A percentile compares a stretch with the other conserved stretches of the same genome.
Evolutionary conservation across 2,797 vertebrate species (phyloP).

Genomic region (Myiothlypis coronata): DNA sequence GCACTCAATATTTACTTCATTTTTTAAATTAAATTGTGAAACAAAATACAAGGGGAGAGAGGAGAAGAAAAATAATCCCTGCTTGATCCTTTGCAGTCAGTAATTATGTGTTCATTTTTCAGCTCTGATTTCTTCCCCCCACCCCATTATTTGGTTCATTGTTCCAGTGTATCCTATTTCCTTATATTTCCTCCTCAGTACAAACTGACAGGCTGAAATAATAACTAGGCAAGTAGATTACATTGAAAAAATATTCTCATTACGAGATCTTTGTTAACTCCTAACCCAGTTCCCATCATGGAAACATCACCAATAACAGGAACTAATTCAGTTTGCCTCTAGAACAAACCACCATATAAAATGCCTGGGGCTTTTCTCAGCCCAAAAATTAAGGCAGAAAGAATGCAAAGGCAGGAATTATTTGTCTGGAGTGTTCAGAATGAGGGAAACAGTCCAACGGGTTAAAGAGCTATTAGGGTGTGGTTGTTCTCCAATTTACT

Average conservation of each 20-base stretch:
- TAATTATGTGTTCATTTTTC: neutral
- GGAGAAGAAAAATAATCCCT: neutral
- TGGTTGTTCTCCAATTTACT: neutral
- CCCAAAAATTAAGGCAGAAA: neutral
- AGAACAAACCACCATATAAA: neutral
- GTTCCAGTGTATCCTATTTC: neutral
- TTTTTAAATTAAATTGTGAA: neutral
- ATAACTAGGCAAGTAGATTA: neutral
- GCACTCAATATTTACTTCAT: neutral
- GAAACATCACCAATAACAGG: neutral
- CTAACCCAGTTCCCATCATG: neutral
- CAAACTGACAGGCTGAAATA: slow-evolving; percentile 1
- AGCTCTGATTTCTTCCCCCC: neutral
- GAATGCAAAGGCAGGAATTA: neutral
- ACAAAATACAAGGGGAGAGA: neutral
- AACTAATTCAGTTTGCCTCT: neutral
- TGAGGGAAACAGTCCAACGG: neutral
- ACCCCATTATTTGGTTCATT: neutral
- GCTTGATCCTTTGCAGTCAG: neutral
- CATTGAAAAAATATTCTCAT: neutral
- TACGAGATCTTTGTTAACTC: neutral
- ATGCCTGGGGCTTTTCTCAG: neutral
- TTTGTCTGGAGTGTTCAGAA: neutral
- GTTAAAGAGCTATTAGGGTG: neutral
- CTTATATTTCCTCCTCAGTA: neutral